Conservation (phyloP, 2,888 invertebrate species). For the Amorpha juglandis region DNA sequence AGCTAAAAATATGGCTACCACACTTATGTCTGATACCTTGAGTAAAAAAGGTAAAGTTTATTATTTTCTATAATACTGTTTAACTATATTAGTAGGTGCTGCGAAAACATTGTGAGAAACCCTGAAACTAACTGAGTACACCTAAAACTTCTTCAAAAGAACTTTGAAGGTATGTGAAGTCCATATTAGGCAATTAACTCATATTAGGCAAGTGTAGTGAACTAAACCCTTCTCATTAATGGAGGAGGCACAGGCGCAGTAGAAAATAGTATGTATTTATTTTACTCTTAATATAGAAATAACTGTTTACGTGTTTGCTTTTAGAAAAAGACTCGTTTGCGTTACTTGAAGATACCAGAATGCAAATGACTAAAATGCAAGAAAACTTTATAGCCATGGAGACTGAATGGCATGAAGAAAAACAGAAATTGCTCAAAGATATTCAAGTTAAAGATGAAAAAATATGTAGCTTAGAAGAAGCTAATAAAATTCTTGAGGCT, state of each 20-base stretch:
- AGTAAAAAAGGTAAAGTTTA: constrained; percentile 82
- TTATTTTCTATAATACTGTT: background rate
- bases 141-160: no score
- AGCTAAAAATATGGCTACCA: constrained; percentile 91
- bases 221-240: no score
- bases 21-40: constrained; percentile 89
- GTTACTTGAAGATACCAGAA: constrained; percentile 90
- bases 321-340: constrained; percentile 87
- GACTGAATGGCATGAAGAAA: constrained; percentile 88
- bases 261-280: background rate
- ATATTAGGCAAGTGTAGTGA: no score
- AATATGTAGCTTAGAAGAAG: constrained; percentile 83
- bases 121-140: no score
- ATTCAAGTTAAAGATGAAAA: constrained; percentile 83
- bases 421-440: constrained; percentile 80
- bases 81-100: background rate
- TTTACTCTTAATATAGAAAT: background rate
- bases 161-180: no score
- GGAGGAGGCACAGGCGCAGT: no score
- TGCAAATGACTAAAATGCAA: constrained; percentile 92
- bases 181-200: no score
- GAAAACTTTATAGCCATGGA: constrained; percentile 89
- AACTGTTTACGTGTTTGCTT: constrained; percentile 36
- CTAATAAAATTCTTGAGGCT: constrained; percentile 79
- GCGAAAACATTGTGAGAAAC: no score